Conservation (phyloP, 2,113 vertebrate genomes). For the Oncorhynchus clarkii region DNA sequence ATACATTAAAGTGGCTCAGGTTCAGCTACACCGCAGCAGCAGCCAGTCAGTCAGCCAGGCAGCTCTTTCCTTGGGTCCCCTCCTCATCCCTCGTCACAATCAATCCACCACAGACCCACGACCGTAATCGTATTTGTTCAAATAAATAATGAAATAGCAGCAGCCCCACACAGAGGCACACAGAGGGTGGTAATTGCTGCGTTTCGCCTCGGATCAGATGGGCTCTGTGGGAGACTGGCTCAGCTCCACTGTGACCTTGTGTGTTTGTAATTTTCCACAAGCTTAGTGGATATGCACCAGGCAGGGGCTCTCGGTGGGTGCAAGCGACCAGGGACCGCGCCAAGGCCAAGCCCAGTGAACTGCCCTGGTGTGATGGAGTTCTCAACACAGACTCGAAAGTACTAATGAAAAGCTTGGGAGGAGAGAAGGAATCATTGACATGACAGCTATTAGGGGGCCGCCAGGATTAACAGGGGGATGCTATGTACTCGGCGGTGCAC, state of each 20-base stretch:
- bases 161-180: conserved; percentile 52
- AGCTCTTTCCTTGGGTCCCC: conserved; percentile 43
- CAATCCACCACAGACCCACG: conserved; percentile 61
- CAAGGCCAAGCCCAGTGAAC: conserved; percentile 36
- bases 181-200: conserved; percentile 70
- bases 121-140: conserved; percentile 71
- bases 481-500: conserved; percentile 44
- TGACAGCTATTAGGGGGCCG: conserved; percentile 42
- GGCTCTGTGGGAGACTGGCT: conserved; percentile 69
- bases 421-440: conserved; percentile 30
- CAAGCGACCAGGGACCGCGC: conserved; percentile 34
- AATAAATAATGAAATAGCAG: conserved; percentile 75
- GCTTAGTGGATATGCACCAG: conserved; percentile 62
- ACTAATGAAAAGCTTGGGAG: background rate
- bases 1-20: conserved; percentile 53
- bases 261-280: conserved; percentile 73
- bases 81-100: conserved; percentile 61
- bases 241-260: conserved; percentile 68
- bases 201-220: conserved; percentile 72
- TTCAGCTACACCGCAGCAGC: conserved; percentile 3
- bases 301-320: conserved; percentile 46
- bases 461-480: conserved; percentile 25
- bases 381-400: background rate
- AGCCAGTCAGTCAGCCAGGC: background rate
- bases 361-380: conserved; percentile 27